These are phyloP conservation scores for Myotis planiceps DNA, from an alignment of 2,797 vertebrate species.

Conservation along the genomic window DNA sequence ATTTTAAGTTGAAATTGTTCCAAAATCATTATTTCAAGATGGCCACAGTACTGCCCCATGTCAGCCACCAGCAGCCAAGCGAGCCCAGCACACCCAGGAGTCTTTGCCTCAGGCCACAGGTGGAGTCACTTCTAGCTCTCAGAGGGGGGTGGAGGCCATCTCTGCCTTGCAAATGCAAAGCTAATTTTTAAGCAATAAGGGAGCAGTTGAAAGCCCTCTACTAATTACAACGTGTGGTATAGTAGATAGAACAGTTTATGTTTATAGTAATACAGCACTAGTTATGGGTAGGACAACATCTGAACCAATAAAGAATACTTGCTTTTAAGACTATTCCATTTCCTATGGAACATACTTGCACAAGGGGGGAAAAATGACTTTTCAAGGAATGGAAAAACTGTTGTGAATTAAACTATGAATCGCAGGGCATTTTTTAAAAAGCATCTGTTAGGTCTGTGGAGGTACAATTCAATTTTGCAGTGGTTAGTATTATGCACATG, in stretches of 20 bases:
- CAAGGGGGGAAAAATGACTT: neutral
- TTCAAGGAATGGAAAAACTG: neutral
- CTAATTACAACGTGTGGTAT: neutral
- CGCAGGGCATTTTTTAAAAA: neutral
- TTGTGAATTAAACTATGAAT: constrained; percentile 2
- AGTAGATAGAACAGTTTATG: neutral
- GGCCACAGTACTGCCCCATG: neutral
- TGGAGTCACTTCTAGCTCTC: neutral
- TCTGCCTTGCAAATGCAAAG: neutral
- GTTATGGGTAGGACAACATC: neutral
- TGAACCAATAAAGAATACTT: neutral
- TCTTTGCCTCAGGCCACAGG: neutral
- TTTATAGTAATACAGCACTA: neutral
- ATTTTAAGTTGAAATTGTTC: neutral
- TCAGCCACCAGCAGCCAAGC: neutral
- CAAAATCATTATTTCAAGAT: neutral
- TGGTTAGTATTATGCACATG: neutral
- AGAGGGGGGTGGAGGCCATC: neutral
- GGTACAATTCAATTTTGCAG: neutral
- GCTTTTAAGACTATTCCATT: neutral
- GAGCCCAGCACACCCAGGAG: no score
- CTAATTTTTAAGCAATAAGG: neutral
- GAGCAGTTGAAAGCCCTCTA: neutral
- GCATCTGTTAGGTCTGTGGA: neutral
- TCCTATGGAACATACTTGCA: neutral